These are phyloP conservation scores for Antennarius striatus DNA, from an alignment of 2,113 vertebrate species.

Conservation along the genomic window DNA sequence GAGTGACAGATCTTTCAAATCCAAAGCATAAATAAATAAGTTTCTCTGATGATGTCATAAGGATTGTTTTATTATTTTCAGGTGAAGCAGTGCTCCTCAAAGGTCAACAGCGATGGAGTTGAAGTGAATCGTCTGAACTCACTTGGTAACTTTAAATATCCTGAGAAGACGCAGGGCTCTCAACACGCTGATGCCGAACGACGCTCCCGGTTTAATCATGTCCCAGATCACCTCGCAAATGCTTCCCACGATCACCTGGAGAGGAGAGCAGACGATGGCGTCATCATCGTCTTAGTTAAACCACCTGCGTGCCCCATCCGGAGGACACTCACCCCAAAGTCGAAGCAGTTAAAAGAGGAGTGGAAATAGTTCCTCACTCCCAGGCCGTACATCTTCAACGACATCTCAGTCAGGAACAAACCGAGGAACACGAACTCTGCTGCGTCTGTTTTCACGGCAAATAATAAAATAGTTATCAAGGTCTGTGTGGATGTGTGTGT, in stretches of 20 bases:
- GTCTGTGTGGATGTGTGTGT: neutral
- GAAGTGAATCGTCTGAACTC: slow-evolving; percentile 53
- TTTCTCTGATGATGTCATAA: too few relatives aligned
- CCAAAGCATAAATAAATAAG: too few relatives aligned
- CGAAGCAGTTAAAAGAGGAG: slow-evolving; percentile 99
- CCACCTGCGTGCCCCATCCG: neutral
- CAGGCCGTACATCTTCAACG: slow-evolving; percentile 96
- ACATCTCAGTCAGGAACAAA: slow-evolving; percentile 96
- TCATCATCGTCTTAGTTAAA: neutral
- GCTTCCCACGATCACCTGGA: slow-evolving; percentile 94
- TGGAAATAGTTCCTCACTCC: slow-evolving; percentile 96
- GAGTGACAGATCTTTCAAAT: too few relatives aligned
- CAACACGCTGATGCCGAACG: slow-evolving; percentile 95
- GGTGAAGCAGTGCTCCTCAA: neutral
- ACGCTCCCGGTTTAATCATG: slow-evolving; percentile 91
- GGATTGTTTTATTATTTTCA: neutral
- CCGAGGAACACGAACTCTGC: slow-evolving; percentile 97
- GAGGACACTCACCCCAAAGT: slow-evolving; percentile 90
- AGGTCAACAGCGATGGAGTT: neutral
- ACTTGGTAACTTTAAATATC: slow-evolving; percentile 99
- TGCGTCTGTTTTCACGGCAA: slow-evolving; percentile 79
- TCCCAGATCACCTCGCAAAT: slow-evolving; percentile 99
- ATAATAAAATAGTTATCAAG: neutral
- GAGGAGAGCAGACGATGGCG: slow-evolving; percentile 3
- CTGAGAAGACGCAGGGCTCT: slow-evolving; percentile 90